phyloP scores from a whole-genome alignment of 2,113 vertebrate species.

The Sterrhoptilus dennistouni region DNA sequence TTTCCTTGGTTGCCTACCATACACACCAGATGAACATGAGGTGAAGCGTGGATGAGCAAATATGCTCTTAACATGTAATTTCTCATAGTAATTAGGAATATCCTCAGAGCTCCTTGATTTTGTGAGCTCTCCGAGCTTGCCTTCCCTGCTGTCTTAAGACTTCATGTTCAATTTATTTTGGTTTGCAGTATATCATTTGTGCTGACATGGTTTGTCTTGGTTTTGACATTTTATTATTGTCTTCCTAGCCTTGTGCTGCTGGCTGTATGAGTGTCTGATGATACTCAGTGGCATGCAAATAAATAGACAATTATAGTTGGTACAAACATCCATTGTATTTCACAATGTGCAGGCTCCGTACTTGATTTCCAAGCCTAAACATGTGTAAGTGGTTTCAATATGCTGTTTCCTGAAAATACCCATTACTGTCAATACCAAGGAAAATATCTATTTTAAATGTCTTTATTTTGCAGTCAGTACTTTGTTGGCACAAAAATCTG shows the following conservation, averaged over 20 bases:
- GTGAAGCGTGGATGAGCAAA: background rate
- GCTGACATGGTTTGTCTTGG: conserved; percentile 5
- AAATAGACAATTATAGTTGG: conserved; percentile 44
- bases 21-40: background rate
- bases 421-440: conserved; percentile 5
- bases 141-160: background rate
- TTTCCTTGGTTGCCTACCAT: background rate
- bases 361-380: conserved; percentile 33
- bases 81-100: background rate
- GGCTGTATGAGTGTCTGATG: conserved; percentile 9
- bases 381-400: background rate
- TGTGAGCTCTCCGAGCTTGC: background rate
- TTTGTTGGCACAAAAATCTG: background rate
- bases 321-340: conserved; percentile 23
- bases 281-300: conserved; percentile 36
- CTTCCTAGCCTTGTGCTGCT: background rate
- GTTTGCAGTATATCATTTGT: conserved; percentile 26
- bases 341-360: background rate
- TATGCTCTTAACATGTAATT: background rate
- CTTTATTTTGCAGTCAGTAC: background rate
- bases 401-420: conserved; percentile 5
- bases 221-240: conserved; percentile 20
- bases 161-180: conserved; percentile 8
- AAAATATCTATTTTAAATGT: background rate
- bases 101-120: background rate